phyloP scores from a whole-genome alignment of 1,140 invertebrate genomes.

The Nilaparvata lugens region DNA sequence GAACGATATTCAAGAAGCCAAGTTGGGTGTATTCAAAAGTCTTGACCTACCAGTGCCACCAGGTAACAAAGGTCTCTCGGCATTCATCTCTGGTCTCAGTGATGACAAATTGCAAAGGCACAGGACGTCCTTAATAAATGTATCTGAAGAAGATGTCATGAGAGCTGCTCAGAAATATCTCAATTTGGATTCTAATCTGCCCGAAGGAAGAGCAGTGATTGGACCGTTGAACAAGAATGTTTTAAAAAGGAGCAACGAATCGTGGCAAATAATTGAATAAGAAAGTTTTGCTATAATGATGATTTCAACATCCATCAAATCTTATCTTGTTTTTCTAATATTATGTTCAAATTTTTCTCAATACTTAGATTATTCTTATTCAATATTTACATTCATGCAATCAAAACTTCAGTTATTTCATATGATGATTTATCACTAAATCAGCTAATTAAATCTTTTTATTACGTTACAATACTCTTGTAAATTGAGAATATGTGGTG shows the following conservation, averaged over 20 bases:
- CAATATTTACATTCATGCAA: no score
- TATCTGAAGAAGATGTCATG: slow-evolving; percentile 55
- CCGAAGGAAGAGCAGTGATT: slow-evolving; percentile 51
- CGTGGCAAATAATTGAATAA: slow-evolving; percentile 34
- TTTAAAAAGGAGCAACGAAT: slow-evolving; percentile 35
- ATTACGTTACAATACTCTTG: no score
- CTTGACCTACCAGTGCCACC: slow-evolving; percentile 78
- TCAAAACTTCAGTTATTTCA: no score
- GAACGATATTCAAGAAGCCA: slow-evolving; percentile 67
- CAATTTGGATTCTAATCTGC: not conserved
- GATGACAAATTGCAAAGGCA: slow-evolving; percentile 70
- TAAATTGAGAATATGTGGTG: no score
- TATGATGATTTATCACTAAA: no score
- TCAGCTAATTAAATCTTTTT: no score
- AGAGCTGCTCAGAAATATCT: slow-evolving; percentile 61
- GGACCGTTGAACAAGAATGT: slow-evolving; percentile 56
- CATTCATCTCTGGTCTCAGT: slow-evolving; percentile 62
- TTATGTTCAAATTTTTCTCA: no score
- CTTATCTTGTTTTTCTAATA: no score
- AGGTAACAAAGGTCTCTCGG: slow-evolving; percentile 57
- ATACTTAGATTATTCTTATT: no score
- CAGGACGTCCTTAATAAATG: slow-evolving; percentile 55
- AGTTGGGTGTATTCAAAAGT: slow-evolving; percentile 79
- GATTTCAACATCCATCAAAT: no score
- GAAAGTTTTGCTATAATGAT: not conserved